phyloP scores from a whole-genome alignment of 1,140 invertebrate genomes.

The Trichonephila clavata region DNA sequence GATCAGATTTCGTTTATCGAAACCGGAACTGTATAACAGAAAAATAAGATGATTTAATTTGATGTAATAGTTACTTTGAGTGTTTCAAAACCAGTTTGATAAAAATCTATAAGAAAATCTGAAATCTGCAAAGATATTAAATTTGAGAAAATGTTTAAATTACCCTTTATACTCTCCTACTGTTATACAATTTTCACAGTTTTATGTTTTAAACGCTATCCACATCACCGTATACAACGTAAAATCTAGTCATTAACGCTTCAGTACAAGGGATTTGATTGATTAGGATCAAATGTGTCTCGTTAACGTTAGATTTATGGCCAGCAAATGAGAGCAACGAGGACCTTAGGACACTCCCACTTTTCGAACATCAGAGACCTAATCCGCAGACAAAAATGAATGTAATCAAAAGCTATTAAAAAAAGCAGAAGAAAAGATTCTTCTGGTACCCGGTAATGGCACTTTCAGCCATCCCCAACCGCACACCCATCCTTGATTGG shows the following conservation, averaged over 20 bases:
- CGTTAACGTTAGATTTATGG: not conserved
- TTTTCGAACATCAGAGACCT: not conserved
- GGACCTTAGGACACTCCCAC: not conserved
- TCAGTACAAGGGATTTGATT: not conserved
- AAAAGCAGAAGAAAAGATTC: not conserved
- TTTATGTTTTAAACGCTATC: not conserved
- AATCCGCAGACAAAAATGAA: not conserved
- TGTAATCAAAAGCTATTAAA: not conserved
- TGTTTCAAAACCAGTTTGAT: too few relatives aligned
- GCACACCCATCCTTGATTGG: not conserved
- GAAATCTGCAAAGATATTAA: not conserved
- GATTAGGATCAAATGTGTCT: not conserved
- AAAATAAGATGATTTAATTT: too few relatives aligned
- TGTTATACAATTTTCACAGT: too few relatives aligned
- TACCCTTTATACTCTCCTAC: too few relatives aligned
- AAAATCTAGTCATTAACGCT: not conserved
- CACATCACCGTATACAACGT: not conserved
- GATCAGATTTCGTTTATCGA: too few relatives aligned
- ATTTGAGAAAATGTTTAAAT: too few relatives aligned
- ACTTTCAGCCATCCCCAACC: not conserved
- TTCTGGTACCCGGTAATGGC: constrained; percentile 6
- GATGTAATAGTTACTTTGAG: too few relatives aligned
- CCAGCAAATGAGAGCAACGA: not conserved
- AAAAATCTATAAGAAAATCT: not conserved
- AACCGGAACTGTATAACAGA: too few relatives aligned